phyloP scores from a whole-genome alignment of 1,140 invertebrate genomes.

The Drosophila burlai region DNA sequence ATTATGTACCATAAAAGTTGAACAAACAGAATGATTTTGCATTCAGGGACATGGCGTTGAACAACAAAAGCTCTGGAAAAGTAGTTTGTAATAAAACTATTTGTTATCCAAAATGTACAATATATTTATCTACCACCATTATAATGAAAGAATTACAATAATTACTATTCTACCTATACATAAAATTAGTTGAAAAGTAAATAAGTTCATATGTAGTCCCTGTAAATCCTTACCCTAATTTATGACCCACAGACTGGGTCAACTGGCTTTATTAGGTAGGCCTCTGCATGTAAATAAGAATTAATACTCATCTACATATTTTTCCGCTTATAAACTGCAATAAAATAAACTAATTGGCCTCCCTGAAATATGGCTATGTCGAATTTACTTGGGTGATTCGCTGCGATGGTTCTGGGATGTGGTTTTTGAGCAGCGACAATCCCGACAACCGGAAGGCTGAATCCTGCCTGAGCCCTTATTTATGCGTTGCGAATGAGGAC shows the following conservation, averaged over 20 bases:
- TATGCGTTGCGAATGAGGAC: conserved; percentile 44
- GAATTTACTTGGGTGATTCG: conserved; percentile 35
- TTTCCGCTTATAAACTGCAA: conserved; percentile 52
- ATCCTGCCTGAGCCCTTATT: conserved; percentile 52
- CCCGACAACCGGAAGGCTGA: conserved; percentile 21
- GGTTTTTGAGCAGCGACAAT: conserved; percentile 21
- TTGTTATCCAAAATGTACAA: neutral
- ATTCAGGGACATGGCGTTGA: neutral
- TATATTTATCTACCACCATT: neutral
- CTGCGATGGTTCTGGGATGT: neutral
- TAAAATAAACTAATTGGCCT: conserved; percentile 63
- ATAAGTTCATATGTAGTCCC: neutral
- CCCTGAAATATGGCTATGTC: conserved; percentile 56
- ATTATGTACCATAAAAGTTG: neutral
- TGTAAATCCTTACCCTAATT: neutral
- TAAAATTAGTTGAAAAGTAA: neutral
- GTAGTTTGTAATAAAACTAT: neutral
- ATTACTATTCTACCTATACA: neutral
- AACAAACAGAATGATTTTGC: conserved; percentile 3
- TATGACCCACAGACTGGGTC: neutral
- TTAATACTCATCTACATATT: conserved; percentile 42
- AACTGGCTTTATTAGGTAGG: conserved; percentile 6
- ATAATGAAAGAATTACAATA: neutral
- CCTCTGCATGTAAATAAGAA: conserved; percentile 33
- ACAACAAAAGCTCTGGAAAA: conserved; percentile 1